Percentiles rank a stretch among this genome's conserved stretches.
Conservation (phyloP, 2,888 invertebrate species). For the Nycteola revayana region DNA sequence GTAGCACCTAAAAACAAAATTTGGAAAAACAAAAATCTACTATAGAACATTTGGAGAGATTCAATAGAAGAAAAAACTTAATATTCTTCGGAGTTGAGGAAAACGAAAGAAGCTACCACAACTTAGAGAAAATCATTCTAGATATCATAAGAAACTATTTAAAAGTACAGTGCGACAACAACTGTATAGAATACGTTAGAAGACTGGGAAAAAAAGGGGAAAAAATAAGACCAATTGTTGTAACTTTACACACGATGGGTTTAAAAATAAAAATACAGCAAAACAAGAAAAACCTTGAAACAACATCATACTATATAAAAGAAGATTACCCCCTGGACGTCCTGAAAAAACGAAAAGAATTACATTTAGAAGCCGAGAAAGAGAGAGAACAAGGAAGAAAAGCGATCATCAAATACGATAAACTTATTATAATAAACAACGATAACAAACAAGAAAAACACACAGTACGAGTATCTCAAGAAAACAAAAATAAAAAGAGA, state of each 20-base stretch:
- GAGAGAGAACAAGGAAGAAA: slow-evolving; percentile 10
- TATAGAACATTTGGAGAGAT: background rate
- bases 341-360: slow-evolving; percentile 16
- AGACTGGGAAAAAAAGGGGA: background rate
- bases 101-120: background rate
- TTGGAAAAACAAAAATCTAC: background rate
- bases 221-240: slow-evolving; percentile 6
- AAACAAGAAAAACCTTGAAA: slow-evolving; percentile 12
- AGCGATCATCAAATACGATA: slow-evolving; percentile 13
- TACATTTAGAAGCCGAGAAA: slow-evolving; percentile 12
- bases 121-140: background rate
- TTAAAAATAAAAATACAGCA: slow-evolving; percentile 11
- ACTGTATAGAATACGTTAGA: background rate
- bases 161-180: background rate
- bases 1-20: background rate
- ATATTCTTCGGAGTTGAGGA: background rate
- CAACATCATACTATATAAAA: slow-evolving; percentile 12
- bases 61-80: background rate
- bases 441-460: background rate
- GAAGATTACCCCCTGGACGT: slow-evolving; percentile 17
- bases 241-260: slow-evolving; percentile 7
- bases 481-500: slow-evolving; percentile 8
- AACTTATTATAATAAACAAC: background rate
- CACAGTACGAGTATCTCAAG: background rate
- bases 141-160: background rate